Conservation (phyloP, 2,888 invertebrate genomes). For the Stegana nigrithorax region DNA sequence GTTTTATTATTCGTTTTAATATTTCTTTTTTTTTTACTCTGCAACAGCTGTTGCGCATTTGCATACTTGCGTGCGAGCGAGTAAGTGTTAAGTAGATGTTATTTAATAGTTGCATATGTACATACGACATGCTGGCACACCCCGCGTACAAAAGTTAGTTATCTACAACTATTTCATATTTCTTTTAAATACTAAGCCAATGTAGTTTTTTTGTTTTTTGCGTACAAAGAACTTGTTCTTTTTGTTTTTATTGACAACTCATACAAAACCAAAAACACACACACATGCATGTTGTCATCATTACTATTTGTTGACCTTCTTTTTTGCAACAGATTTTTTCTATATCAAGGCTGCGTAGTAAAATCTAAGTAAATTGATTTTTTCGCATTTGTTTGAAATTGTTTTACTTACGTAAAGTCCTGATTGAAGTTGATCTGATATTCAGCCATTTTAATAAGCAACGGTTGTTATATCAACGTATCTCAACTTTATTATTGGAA, state of each 20-base stretch:
- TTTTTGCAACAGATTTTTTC: constrained; percentile 18
- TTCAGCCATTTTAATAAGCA: constrained; percentile 46
- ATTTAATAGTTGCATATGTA: no score
- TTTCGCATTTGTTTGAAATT: not conserved
- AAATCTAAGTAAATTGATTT: not conserved
- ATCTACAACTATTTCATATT: not conserved
- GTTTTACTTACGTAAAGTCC: constrained; percentile 59
- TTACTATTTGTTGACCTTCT: constrained; percentile 44
- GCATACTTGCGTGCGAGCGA: not conserved
- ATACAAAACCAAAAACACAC: constrained; percentile 27
- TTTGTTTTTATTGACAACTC: constrained; percentile 42
- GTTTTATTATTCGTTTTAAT: no score
- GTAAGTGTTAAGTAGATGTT: no score
- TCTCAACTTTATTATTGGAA: not conserved
- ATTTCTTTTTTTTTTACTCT: not conserved
- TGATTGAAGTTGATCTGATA: constrained; percentile 61
- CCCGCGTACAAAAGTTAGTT: not conserved
- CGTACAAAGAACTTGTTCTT: constrained; percentile 44
- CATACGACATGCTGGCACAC: no score
- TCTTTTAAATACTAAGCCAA: not conserved
- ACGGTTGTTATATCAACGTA: constrained; percentile 21
- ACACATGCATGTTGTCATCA: constrained; percentile 24
- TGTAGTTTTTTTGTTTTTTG: not conserved
- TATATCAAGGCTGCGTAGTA: not conserved
- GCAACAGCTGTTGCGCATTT: constrained; percentile 54